Conservation (phyloP, 2,113 vertebrate genomes). For the Clarias batrachus region DNA sequence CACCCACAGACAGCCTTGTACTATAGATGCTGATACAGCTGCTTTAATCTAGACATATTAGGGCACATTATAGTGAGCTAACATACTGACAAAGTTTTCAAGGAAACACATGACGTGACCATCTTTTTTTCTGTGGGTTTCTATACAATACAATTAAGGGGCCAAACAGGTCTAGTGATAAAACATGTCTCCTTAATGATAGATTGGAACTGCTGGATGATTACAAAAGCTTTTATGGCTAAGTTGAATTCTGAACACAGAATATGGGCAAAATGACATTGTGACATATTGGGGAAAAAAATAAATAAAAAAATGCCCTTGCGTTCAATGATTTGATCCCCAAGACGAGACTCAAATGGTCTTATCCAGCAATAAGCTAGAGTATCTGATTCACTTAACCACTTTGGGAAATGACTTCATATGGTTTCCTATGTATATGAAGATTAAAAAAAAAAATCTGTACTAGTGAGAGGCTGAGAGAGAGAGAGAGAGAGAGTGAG, state of each 20-base stretch:
- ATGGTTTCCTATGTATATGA: not conserved
- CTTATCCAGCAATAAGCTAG: not conserved
- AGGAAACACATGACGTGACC: not conserved
- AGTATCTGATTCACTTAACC: not conserved
- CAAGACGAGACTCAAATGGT: not conserved
- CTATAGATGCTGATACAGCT: constrained; percentile 17
- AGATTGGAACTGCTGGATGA: not conserved
- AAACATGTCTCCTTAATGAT: not conserved
- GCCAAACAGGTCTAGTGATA: not conserved
- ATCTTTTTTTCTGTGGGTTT: too few species aligned
- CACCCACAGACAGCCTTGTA: constrained; percentile 3
- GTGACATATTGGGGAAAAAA: not conserved
- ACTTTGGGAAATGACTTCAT: not conserved
- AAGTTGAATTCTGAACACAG: not conserved
- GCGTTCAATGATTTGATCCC: not conserved
- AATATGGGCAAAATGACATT: not conserved
- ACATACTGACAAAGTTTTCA: not conserved
- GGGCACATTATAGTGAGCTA: not conserved
- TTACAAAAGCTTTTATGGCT: constrained; percentile 5
- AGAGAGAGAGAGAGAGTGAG: not conserved
- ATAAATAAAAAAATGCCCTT: not conserved
- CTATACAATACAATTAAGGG: too few species aligned
- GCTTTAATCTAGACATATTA: not conserved
- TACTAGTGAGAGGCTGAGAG: not conserved
- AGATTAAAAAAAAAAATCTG: not conserved